Evolutionary conservation across 2,888 invertebrate species (phyloP), one percentile per base, ranked within the genome.

Genomic region (Zygaena filipendulae): DNA sequence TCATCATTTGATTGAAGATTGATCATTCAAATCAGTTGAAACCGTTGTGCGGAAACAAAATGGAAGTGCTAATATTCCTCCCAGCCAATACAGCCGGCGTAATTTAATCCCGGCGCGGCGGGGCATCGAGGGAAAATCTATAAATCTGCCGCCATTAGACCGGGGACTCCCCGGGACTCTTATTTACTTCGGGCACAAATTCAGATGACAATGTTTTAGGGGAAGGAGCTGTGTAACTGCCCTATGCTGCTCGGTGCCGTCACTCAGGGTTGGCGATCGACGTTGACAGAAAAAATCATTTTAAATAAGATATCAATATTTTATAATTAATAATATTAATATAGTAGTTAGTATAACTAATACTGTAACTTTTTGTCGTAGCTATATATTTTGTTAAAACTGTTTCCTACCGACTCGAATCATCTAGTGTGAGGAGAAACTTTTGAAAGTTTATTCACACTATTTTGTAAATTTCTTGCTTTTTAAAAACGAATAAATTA

Each of bases 151-250:
- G 70, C 77, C 77, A 79, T 79, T 79, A 77, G 66, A 66, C 52
- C 44, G 48, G 42, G 47, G 57, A 66, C 74, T 72, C 75, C 75
- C 75, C 71, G 56, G 72, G 72, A 77, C 70, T 77, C 75, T 75
- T 79, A 79, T 77, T 79, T 77, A 77, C 77, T 75, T 60, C 72
- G 74, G 63, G 74, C 77, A 74, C 77, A 72, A 79, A 77, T 77
- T 79, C 74, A 77, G 79, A 79, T 79, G 79, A 79, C 79, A 79
- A 79, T 79, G 79, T 79, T 79, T 75, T 77, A 71, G 77, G 79
- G 77, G 75, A 77, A 75, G 71, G 67, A 64, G 66, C 62, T 59
- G 61, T 60, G 69, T 72, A 64, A 71, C 68, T 69, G 71, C 64
- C 70, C 67, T 52, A 49, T 46, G 53, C 43, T 38, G 40, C 36